A percentile compares a stretch with the other conserved stretches of the same genome.
Evolutionary conservation across 2,113 vertebrate genomes (phyloP).

Genomic region (Hemicordylus capensis): DNA sequence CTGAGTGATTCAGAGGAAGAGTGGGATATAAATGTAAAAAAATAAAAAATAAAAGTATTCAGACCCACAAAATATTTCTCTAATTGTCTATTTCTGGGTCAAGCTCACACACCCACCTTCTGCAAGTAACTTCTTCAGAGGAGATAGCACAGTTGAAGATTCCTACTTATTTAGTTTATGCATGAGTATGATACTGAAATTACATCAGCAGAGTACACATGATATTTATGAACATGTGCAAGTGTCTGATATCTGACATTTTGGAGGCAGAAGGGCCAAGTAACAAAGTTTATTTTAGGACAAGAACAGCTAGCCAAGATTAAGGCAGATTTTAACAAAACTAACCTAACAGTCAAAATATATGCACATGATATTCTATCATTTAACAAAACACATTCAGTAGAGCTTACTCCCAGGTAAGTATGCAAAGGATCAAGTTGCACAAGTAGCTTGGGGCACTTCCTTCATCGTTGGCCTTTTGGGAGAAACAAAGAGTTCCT

Average conservation of each 20-base stretch:
- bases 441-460: neutral
- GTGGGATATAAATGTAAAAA: too few relatives aligned
- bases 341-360: neutral
- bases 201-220: slow-evolving; percentile 22
- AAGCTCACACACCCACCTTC: too few relatives aligned
- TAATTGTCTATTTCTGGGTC: too few relatives aligned
- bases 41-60: too few relatives aligned
- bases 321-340: neutral
- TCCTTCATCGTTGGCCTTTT: neutral
- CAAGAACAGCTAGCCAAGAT: slow-evolving; percentile 13
- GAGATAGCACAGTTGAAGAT: neutral
- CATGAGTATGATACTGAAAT: neutral
- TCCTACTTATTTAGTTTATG: neutral
- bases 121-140: neutral
- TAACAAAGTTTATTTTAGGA: slow-evolving; percentile 25
- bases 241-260: slow-evolving; percentile 49
- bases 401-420: neutral
- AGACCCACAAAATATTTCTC: too few relatives aligned
- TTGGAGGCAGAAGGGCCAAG: neutral
- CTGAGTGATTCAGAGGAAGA: too few relatives aligned
- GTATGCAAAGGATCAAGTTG: neutral
- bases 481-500: neutral
- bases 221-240: slow-evolving; percentile 33
- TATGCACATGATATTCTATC: neutral
- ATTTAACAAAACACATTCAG: neutral